A percentile compares a stretch with the other conserved stretches of the same genome.
Conservation (phyloP, 53 echinoderm and acorn worm genomes). For the Echinarachnius parma region DNA sequence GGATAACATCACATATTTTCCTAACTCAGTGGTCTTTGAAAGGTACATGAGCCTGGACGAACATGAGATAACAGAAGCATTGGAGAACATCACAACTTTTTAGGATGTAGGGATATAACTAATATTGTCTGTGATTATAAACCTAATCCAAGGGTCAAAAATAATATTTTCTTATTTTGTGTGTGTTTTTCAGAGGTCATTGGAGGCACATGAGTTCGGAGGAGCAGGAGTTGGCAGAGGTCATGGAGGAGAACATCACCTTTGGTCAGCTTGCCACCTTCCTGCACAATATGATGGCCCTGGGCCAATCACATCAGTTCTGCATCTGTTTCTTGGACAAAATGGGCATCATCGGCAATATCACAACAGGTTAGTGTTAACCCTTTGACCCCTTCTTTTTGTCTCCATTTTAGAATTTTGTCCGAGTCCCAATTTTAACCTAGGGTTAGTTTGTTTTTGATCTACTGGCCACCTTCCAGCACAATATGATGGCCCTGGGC, state of each 20-base stretch:
- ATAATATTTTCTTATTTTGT: too few relatives aligned
- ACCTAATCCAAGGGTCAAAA: too few relatives aligned
- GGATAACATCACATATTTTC: conserved; percentile 86
- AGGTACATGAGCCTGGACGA: too few relatives aligned
- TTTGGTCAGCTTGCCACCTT: conserved; percentile 96
- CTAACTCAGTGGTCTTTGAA: too few relatives aligned
- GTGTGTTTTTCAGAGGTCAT: conserved; percentile 67
- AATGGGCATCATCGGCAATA: conserved; percentile 83
- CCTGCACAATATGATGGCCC: conserved; percentile 95
- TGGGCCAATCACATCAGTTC: conserved; percentile 54
- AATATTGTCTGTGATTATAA: too few relatives aligned
- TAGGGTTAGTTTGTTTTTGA: conserved; percentile 95
- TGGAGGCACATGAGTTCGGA: conserved; percentile 70
- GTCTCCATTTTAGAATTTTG: too few relatives aligned
- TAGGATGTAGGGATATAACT: too few relatives aligned
- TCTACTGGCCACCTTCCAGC: conserved; percentile 87
- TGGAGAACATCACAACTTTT: too few relatives aligned
- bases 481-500: conserved; percentile 94
- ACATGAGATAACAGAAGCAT: too few relatives aligned
- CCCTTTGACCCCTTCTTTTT: too few relatives aligned
- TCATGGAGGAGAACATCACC: conserved; percentile 88
- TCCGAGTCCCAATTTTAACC: too few relatives aligned
- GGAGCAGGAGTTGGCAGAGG: conserved; percentile 69
- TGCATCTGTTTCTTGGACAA: conserved; percentile 76
- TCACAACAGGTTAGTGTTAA: conserved; percentile 54